Conservation (phyloP, 2,113 vertebrate genomes). For the Asarcornis scutulata region DNA sequence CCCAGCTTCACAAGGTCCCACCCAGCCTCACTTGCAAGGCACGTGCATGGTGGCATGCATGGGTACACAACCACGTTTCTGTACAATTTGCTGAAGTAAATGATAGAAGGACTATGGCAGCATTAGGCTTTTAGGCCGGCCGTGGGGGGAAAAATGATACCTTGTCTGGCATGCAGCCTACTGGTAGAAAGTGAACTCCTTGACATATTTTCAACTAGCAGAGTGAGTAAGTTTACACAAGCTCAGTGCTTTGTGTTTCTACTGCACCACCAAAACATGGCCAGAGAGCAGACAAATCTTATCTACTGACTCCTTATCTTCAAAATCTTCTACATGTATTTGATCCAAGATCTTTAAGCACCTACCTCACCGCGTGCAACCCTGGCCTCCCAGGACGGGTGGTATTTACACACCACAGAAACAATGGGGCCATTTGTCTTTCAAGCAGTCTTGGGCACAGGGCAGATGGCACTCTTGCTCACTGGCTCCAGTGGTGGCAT, state of each 20-base stretch:
- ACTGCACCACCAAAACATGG: slow-evolving; percentile 6
- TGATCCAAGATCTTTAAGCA: slow-evolving; percentile 16
- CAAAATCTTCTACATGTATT: slow-evolving; percentile 5
- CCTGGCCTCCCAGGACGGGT: slow-evolving; percentile 18
- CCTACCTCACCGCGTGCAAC: neutral
- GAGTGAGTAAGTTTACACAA: slow-evolving; percentile 27
- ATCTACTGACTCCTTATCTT: slow-evolving; percentile 38
- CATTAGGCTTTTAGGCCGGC: neutral
- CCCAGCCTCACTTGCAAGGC: neutral
- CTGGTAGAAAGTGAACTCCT: slow-evolving; percentile 11
- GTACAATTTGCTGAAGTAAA: neutral
- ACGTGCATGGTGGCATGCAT: fast-evolving
- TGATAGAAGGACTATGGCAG: neutral
- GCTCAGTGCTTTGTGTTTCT: slow-evolving; percentile 5
- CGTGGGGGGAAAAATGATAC: neutral
- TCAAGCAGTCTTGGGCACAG: neutral
- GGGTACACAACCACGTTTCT: fast-evolving
- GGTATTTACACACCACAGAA: slow-evolving; percentile 29
- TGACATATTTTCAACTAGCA: neutral
- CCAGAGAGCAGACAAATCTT: slow-evolving; percentile 5
- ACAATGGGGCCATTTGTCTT: slow-evolving; percentile 55
- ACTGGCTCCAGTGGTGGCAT: neutral
- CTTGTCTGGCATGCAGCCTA: slow-evolving; percentile 4
- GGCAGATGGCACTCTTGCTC: neutral
- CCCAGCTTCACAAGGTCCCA: neutral